Conservation (phyloP, 2,888 invertebrate species). For the Coelinius sp. region DNA sequence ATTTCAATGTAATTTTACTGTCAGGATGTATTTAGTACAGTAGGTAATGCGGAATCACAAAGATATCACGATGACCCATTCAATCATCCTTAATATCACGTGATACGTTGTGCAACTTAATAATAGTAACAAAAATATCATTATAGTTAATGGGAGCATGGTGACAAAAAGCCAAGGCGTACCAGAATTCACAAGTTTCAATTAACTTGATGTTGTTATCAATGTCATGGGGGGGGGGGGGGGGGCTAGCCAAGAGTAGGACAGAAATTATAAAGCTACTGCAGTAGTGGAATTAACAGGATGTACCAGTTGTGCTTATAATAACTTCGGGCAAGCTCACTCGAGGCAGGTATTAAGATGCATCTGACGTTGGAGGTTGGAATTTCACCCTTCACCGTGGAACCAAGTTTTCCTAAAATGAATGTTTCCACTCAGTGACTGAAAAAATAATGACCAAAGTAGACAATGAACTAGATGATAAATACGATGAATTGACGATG, state of each 20-base stretch:
- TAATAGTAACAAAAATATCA: not conserved
- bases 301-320: not conserved
- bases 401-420: not conserved
- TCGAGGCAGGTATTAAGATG: not conserved
- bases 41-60: not conserved
- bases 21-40: no score
- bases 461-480: not conserved
- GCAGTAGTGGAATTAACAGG: not conserved
- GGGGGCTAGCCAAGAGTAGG: not conserved
- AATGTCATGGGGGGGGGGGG: not conserved
- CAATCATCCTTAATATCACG: not conserved
- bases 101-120: no score
- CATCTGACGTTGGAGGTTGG: not conserved
- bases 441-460: not conserved
- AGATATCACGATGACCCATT: not conserved
- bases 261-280: not conserved
- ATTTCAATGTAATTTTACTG: not conserved
- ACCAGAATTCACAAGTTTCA: slow-evolving; percentile 13
- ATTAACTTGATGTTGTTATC: slow-evolving; percentile 21
- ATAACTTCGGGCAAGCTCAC: not conserved
- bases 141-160: not conserved
- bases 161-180: not conserved
- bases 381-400: not conserved
- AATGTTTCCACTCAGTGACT: not conserved
- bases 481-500: not conserved